These are phyloP conservation scores for Podocnemis expansa DNA, from an alignment of 2,113 vertebrate species.

Conservation along the genomic window DNA sequence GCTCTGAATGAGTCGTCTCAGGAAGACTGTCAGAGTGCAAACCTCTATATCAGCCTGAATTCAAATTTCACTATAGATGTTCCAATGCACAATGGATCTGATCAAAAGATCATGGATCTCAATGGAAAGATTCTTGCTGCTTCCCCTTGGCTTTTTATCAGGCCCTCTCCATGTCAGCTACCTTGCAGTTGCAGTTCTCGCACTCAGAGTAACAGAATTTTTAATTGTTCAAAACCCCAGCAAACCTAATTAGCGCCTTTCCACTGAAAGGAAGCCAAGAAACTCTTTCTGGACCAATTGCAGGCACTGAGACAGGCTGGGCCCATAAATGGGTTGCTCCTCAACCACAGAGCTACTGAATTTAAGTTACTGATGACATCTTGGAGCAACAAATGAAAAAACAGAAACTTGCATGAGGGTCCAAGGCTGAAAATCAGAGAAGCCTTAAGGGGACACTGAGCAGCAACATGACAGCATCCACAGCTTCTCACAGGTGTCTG, in stretches of 20 bases:
- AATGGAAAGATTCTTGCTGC: no score
- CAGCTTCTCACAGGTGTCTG: no score
- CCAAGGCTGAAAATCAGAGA: not conserved
- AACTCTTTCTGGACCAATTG: not conserved
- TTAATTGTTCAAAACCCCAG: not conserved
- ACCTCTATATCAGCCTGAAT: not conserved
- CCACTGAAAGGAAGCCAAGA: slow-evolving; percentile 26
- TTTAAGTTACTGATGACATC: not conserved
- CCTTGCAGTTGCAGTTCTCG: not conserved
- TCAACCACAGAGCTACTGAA: not conserved
- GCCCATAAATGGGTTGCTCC: no score
- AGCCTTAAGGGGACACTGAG: not conserved
- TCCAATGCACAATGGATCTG: not conserved
- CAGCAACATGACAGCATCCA: not conserved
- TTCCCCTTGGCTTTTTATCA: not conserved
- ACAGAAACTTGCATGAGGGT: not conserved
- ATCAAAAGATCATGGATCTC: not conserved
- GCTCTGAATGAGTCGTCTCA: not conserved
- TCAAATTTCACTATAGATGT: not conserved
- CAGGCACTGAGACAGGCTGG: not conserved
- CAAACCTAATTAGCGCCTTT: slow-evolving; percentile 18
- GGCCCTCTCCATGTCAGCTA: not conserved
- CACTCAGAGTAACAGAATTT: not conserved
- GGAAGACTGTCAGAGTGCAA: not conserved
- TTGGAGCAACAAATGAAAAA: not conserved